phyloP scores from a whole-genome alignment of 1,140 invertebrate species.

The Mamestra configurata region DNA sequence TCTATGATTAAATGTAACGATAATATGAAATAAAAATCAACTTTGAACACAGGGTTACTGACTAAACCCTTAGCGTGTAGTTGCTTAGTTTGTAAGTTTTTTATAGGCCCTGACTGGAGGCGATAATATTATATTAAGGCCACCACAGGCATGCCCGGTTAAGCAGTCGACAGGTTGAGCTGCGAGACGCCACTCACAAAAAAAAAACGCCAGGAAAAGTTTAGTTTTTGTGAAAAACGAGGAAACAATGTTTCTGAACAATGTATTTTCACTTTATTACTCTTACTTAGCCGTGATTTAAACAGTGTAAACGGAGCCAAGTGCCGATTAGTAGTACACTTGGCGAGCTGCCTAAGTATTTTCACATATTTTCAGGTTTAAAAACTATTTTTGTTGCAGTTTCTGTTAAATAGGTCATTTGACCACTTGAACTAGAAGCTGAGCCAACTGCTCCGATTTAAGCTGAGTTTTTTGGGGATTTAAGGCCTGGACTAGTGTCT shows the following conservation, averaged over 20 bases:
- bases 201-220: neutral
- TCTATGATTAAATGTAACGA: too few relatives aligned
- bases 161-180: too few relatives aligned
- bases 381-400: constrained; percentile 16
- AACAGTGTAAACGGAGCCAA: constrained; percentile 7
- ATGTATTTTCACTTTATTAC: constrained; percentile 5
- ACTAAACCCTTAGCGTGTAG: too few relatives aligned
- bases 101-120: too few relatives aligned
- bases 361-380: neutral
- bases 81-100: too few relatives aligned
- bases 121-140: too few relatives aligned
- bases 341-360: constrained; percentile 1
- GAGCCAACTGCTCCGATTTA: neutral
- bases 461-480: neutral
- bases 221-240: neutral
- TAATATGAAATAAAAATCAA: too few relatives aligned
- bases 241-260: neutral
- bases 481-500: too few relatives aligned
- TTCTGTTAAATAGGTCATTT: neutral
- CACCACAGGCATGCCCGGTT: too few relatives aligned
- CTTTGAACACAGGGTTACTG: too few relatives aligned
- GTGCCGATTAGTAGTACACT: neutral
- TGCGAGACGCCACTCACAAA: too few relatives aligned
- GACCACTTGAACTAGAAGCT: neutral
- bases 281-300: constrained; percentile 11